A percentile compares a stretch with the other conserved stretches of the same genome.
These are phyloP conservation scores for Margaritifera margaritifera DNA, from an alignment of 2,888 invertebrate species.

Conservation along the genomic window DNA sequence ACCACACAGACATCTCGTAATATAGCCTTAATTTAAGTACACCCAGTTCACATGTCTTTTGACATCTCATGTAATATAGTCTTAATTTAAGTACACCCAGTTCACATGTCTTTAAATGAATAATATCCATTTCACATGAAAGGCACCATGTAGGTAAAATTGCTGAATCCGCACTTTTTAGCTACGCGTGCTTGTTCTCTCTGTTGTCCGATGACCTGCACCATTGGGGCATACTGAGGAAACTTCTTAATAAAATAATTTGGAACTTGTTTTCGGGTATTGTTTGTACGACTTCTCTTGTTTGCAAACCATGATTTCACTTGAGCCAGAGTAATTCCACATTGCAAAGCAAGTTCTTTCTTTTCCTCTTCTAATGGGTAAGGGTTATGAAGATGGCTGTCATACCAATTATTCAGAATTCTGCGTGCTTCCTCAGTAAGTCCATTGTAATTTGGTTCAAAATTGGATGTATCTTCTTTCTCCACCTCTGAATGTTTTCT, in stretches of 20 bases:
- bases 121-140: no score
- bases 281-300: conserved; percentile 59
- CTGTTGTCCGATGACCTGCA: conserved; percentile 50
- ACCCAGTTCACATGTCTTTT: no score
- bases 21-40: no score
- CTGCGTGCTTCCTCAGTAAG: conserved; percentile 41
- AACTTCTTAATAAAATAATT: conserved; percentile 59
- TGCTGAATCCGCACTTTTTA: neutral
- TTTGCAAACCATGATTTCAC: conserved; percentile 67
- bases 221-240: conserved; percentile 49
- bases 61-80: no score
- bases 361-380: conserved; percentile 61
- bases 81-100: no score
- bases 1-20: no score
- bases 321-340: conserved; percentile 52
- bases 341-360: conserved; percentile 42
- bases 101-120: no score
- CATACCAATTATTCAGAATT: conserved; percentile 56
- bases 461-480: conserved; percentile 10
- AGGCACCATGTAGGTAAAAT: no score
- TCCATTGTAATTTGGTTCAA: conserved; percentile 40
- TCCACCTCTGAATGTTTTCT: conserved; percentile 12
- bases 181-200: conserved; percentile 34
- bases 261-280: conserved; percentile 57
- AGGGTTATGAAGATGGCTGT: conserved; percentile 49